Percentiles rank a stretch among this genome's conserved stretches.
Conservation (phyloP, 2,797 vertebrate species). For the Pristis pectinata region DNA sequence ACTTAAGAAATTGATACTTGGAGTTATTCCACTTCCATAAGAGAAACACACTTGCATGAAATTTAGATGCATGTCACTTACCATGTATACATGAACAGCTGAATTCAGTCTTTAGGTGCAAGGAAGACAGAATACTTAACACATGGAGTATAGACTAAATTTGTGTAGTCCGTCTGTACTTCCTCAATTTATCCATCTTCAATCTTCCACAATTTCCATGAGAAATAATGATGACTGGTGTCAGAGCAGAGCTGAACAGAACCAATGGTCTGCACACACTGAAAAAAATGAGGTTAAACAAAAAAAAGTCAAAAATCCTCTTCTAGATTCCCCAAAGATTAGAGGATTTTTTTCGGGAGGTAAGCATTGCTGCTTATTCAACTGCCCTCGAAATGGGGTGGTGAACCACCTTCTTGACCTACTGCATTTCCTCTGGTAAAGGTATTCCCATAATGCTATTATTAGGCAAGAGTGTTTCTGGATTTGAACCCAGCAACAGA, state of each 20-base stretch:
- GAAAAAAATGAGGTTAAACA: not conserved
- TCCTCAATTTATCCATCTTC: not conserved
- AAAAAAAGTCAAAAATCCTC: no score
- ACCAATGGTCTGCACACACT: not conserved
- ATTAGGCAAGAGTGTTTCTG: no score
- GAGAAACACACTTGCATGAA: not conserved
- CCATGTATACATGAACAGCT: not conserved
- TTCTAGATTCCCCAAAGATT: no score
- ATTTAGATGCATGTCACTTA: not conserved
- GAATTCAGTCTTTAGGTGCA: not conserved
- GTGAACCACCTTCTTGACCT: no score
- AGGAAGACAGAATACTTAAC: not conserved
- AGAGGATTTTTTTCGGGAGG: no score
- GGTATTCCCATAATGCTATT: no score
- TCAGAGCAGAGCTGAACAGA: not conserved
- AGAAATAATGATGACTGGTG: not conserved
- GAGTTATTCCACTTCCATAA: not conserved
- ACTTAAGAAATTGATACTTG: not conserved
- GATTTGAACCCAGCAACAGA: no score
- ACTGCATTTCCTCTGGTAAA: no score
- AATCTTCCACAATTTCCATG: not conserved
- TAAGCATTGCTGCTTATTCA: no score
- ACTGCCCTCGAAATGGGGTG: no score
- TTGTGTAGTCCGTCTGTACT: not conserved
- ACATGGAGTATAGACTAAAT: not conserved